These are phyloP conservation scores for Steatornis caripensis DNA, from an alignment of 2,113 vertebrate species.

Conservation along the genomic window DNA sequence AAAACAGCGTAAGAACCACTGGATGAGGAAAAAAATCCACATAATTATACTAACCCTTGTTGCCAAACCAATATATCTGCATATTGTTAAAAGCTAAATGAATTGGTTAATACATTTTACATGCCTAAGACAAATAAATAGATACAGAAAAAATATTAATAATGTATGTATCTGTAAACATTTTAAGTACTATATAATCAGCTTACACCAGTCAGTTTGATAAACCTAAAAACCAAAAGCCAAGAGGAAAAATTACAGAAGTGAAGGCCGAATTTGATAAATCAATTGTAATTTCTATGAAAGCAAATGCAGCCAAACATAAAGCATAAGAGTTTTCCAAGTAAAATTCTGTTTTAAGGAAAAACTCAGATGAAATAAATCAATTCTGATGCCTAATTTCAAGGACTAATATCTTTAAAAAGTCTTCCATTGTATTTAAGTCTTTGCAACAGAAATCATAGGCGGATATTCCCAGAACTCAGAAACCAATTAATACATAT, in stretches of 20 bases:
- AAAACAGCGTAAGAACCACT: background rate
- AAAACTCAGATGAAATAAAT: background rate
- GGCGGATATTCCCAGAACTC: background rate
- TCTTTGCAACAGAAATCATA: background rate
- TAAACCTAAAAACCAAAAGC: background rate
- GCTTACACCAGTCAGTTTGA: background rate
- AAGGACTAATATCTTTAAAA: background rate
- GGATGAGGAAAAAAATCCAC: rapidly evolving
- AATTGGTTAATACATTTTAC: background rate
- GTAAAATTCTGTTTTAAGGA: background rate
- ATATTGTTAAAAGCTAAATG: background rate
- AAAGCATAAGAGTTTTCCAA: background rate
- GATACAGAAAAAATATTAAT: rapidly evolving
- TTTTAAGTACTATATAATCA: background rate
- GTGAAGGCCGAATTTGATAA: background rate
- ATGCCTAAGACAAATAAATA: background rate
- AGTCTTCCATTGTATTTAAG: background rate
- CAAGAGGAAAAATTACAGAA: background rate
- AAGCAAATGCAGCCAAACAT: background rate
- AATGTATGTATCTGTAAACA: background rate
- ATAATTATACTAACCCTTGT: background rate
- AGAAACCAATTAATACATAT: background rate
- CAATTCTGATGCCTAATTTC: background rate
- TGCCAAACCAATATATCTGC: rapidly evolving
- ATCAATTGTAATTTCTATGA: background rate